A percentile compares a stretch with the other conserved stretches of the same genome.
Conservation (phyloP, 1,140 invertebrate genomes). For the Cydia strobilella region DNA sequence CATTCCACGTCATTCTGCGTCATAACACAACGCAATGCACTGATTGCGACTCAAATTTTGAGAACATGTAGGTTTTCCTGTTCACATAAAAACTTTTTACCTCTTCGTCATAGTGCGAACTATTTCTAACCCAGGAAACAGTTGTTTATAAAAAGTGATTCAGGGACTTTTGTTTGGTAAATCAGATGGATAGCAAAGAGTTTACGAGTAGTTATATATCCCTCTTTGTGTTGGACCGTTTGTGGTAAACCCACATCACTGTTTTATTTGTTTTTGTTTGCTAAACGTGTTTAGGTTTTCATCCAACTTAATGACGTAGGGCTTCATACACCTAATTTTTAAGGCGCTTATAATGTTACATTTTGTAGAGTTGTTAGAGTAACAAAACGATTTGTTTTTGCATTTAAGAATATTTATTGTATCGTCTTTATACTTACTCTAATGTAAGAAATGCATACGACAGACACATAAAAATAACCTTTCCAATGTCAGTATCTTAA, state of each 20-base stretch:
- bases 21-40: conserved; percentile 2
- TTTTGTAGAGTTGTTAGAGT: no score
- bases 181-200: background rate
- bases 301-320: no score
- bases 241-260: no score
- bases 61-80: conserved; percentile 5
- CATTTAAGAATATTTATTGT: no score
- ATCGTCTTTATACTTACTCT: no score
- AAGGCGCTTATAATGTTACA: no score
- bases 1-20: background rate
- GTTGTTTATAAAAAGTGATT: conserved; percentile 13
- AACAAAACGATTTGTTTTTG: no score
- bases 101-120: background rate
- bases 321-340: no score
- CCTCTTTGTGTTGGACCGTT: background rate
- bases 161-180: background rate
- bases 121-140: background rate
- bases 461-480: background rate
- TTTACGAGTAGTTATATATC: background rate
- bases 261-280: no score
- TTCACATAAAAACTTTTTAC: background rate
- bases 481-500: background rate
- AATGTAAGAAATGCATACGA: no score
- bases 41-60: conserved; percentile 10
- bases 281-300: no score